phyloP scores from a whole-genome alignment of 2,888 invertebrate genomes.

The Drosophila percnosoma region DNA sequence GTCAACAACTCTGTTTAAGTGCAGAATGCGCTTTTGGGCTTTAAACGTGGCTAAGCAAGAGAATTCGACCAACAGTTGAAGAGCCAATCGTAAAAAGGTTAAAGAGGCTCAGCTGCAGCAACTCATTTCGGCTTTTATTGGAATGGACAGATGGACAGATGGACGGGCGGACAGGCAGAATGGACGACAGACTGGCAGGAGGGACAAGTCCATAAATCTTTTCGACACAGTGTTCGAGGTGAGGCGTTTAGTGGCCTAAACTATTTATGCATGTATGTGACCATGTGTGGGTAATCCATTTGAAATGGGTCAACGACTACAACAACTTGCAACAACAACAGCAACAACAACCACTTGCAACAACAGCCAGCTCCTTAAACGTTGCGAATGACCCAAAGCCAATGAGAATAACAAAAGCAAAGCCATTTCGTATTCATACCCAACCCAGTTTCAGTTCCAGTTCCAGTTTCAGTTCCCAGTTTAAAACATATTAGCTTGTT shows the following conservation, averaged over 20 bases:
- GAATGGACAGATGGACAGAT: conserved; percentile 7
- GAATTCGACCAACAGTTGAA: conserved; percentile 56
- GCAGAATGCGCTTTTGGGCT: conserved; percentile 16
- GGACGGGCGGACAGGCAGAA: not conserved
- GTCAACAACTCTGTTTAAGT: conserved; percentile 37
- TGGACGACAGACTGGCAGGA: conserved; percentile 4
- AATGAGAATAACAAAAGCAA: conserved; percentile 28
- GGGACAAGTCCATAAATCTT: conserved; percentile 69
- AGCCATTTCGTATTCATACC: conserved; percentile 27
- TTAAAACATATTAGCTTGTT: conserved; percentile 78
- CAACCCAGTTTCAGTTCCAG: conserved; percentile 48
- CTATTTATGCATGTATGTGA: conserved; percentile 58
- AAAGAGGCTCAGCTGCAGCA: conserved; percentile 41
- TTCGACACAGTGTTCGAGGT: conserved; percentile 61
- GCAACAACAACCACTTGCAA: conserved; percentile 24
- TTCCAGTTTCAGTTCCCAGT: conserved; percentile 44
- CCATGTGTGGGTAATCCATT: conserved; percentile 70
- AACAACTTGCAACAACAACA: conserved; percentile 30
- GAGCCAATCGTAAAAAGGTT: conserved; percentile 51
- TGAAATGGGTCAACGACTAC: conserved; percentile 79
- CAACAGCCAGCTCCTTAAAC: conserved; percentile 65
- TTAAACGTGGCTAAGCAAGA: conserved; percentile 10
- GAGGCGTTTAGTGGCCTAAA: conserved; percentile 71
- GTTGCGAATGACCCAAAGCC: conserved; percentile 66
- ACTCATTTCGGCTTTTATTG: conserved; percentile 64